A percentile compares a stretch with the other conserved stretches of the same genome.
Evolutionary conservation across 2,888 invertebrate genomes (phyloP).

Genomic region (Meteorus colon): DNA sequence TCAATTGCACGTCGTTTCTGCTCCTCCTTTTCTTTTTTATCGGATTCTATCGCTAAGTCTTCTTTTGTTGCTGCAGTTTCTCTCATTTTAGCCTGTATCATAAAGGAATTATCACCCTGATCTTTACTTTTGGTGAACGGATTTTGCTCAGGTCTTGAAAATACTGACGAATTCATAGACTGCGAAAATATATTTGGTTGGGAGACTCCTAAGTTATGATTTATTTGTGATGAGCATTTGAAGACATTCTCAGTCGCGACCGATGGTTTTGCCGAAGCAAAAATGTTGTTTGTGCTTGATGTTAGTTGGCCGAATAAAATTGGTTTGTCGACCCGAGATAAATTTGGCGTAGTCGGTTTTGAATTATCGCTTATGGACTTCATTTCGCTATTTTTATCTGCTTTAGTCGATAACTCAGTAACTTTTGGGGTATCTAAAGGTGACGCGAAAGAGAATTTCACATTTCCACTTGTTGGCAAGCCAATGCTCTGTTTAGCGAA

Average conservation of each 20-base stretch:
- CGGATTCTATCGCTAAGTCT: slow-evolving; percentile 38
- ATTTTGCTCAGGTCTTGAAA: not conserved
- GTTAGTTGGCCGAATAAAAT: not conserved
- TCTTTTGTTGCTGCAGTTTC: slow-evolving; percentile 31
- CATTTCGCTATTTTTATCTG: not conserved
- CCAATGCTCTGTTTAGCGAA: not conserved
- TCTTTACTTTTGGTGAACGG: not conserved
- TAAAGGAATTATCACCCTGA: not conserved
- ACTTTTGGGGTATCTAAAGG: not conserved
- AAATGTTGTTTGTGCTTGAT: not conserved
- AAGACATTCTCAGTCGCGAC: not conserved
- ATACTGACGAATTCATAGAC: not conserved
- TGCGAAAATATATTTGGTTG: slow-evolving; percentile 8
- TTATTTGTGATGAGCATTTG: not conserved
- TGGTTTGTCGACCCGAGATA: not conserved
- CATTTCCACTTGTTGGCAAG: not conserved
- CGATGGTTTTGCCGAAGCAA: not conserved
- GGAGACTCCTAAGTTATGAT: not conserved
- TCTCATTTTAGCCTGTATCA: not conserved
- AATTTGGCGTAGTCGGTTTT: not conserved
- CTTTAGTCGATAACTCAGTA: not conserved
- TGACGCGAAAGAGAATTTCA: not conserved
- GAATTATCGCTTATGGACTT: not conserved
- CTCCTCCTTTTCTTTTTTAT: slow-evolving; percentile 12
- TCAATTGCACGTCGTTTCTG: slow-evolving; percentile 52